Base-by-base conservation (phyloP, 2,888 invertebrate genomes). In the Terebella lapidaria region DNA sequence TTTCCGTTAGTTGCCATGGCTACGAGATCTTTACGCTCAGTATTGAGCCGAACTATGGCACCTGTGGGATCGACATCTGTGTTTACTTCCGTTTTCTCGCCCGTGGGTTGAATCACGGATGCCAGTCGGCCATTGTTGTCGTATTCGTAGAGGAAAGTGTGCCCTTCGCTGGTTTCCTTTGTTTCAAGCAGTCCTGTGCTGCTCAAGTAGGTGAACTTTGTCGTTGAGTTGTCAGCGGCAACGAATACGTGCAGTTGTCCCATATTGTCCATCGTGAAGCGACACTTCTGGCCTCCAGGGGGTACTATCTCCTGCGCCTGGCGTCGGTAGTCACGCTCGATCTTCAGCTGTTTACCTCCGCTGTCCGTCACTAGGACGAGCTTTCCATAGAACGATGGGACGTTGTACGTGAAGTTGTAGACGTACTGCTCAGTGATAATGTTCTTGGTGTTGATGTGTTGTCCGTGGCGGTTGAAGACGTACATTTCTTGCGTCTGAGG, bases 391-490 rank as follows among this genome's bases (percentile, higher is more conserved):
- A 92, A 94, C 0, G 95, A 95, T 77, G 95, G 95, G 0, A 95
- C 93, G 70, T 93, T 94, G 84, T 97, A 97, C 26, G 94, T 85
- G 84, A 97, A 97, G 54, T 93, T 91, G 81, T 95, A 96, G 77
- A 94, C 86, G 3, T 90, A 90, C 81, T 92, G 92, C 54, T 91
- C 93, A n/a, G 95, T 95, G 53, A 95, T 90, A 62, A 97, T 83
- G 81, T 95, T 94, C 79, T 91, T 91, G 1, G 96, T 96, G 27
- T 90, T 89, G 27, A 92, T 90, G 81, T 99, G 99, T 79, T 96
- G 96, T 1, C 99, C 97, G 76, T 93, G 94, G 28, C 80, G 70
- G 67, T 82, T 82, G 71, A 83, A 83, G 10, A 76, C 70, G 67
- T 80, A 83, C 63, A 94, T 86, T 83, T 97, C 96, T 68, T 93